phyloP scores from a whole-genome alignment of 2,888 invertebrate genomes.

The Drosophila demipolita region DNA sequence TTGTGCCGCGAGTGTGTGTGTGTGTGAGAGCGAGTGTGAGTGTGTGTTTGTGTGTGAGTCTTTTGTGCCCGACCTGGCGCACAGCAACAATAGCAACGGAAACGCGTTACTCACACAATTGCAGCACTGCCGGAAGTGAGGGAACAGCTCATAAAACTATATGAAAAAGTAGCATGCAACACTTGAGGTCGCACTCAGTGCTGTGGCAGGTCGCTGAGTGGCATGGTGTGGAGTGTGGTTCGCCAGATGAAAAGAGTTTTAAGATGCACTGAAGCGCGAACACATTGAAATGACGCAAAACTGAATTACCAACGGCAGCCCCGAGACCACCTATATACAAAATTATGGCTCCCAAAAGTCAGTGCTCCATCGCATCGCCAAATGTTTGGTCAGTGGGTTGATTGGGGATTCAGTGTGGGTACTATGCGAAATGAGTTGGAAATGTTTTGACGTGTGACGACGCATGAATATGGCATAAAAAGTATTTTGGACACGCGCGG shows the following conservation, averaged over 20 bases:
- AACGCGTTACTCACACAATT: conserved; percentile 58
- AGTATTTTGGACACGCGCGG: conserved; percentile 33
- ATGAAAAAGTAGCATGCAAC: conserved; percentile 35
- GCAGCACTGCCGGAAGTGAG: conserved; percentile 50
- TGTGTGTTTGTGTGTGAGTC: conserved; percentile 13
- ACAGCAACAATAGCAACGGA: conserved; percentile 65
- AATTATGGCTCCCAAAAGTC: conserved; percentile 17
- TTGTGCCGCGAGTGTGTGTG: conserved; percentile 14
- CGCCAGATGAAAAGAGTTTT: conserved; percentile 46
- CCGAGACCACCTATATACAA: conserved; percentile 9
- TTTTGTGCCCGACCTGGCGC: conserved; percentile 21
- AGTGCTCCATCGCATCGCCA: not conserved
- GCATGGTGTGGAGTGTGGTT: conserved; percentile 23
- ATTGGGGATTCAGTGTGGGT: conserved; percentile 2
- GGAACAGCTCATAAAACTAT: conserved; percentile 45
- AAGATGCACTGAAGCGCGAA: conserved; percentile 54
- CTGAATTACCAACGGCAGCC: conserved; percentile 38
- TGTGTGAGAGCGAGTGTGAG: not conserved
- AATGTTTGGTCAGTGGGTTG: conserved; percentile 22
- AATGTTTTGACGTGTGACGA: conserved; percentile 60
- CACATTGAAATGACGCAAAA: conserved; percentile 50
- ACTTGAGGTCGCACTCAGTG: conserved; percentile 18
- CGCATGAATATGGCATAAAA: conserved; percentile 45
- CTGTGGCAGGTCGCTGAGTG: conserved; percentile 8
- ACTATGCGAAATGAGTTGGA: conserved; percentile 43